phyloP scores from a whole-genome alignment of 2,888 invertebrate species.

The Sphinx pinastri region DNA sequence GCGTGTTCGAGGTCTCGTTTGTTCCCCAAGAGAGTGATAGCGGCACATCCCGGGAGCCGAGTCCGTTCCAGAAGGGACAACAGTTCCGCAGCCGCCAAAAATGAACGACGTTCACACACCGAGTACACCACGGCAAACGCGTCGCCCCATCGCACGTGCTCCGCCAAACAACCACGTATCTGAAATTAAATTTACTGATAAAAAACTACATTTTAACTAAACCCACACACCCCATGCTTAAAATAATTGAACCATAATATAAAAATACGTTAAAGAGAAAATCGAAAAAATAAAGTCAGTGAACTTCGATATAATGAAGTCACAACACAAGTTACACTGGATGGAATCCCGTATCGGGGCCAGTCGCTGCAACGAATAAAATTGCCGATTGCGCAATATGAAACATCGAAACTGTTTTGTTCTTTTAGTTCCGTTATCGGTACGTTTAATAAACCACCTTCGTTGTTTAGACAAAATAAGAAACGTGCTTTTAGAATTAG shows the following conservation, averaged over 20 bases:
- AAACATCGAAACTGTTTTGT: conserved; percentile 59
- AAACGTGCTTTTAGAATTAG: conserved; percentile 46
- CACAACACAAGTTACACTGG: conserved; percentile 53
- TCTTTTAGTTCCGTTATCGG: conserved; percentile 66
- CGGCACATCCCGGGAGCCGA: conserved; percentile 89
- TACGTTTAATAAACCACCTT: conserved; percentile 59
- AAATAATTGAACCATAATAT: neutral
- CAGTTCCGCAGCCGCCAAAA: conserved; percentile 88
- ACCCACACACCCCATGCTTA: neutral
- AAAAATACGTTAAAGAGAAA: conserved; percentile 34
- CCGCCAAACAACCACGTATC: conserved; percentile 89
- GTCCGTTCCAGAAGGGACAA: conserved; percentile 88
- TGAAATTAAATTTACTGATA: conserved; percentile 49
- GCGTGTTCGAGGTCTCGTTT: conserved; percentile 93
- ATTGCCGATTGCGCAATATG: conserved; percentile 65
- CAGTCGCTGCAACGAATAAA: conserved; percentile 64
- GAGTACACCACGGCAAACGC: conserved; percentile 93
- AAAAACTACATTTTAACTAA: conserved; percentile 13
- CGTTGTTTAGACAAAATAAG: conserved; percentile 56
- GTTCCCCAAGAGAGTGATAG: conserved; percentile 90
- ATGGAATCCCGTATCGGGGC: conserved; percentile 58
- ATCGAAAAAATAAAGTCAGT: conserved; percentile 45
- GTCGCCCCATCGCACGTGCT: conserved; percentile 92
- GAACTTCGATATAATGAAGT: conserved; percentile 60
- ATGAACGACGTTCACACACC: conserved; percentile 82